These are phyloP conservation scores for Hippoglossus stenolepis DNA, from an alignment of 2,113 vertebrate species.

Conservation along the genomic window DNA sequence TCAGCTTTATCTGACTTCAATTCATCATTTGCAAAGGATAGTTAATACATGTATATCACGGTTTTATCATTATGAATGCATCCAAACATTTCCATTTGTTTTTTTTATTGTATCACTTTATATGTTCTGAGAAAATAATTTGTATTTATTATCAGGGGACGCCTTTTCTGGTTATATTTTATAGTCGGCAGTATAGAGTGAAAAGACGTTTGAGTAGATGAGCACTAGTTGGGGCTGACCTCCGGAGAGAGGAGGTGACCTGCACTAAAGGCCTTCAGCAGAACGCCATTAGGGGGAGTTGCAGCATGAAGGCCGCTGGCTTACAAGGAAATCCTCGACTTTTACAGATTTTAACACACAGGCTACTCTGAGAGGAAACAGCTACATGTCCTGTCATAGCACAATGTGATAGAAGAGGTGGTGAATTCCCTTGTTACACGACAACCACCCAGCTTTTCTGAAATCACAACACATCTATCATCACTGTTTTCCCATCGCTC, in stretches of 20 bases:
- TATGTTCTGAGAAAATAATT: too few relatives aligned
- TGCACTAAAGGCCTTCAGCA: not conserved
- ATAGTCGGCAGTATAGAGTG: not conserved
- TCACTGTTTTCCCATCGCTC: not conserved
- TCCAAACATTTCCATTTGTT: too few relatives aligned
- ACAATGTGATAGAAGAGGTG: not conserved
- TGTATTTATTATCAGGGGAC: too few relatives aligned
- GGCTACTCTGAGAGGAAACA: not conserved
- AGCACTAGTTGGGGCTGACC: not conserved
- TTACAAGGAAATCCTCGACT: too few relatives aligned
- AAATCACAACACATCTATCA: constrained; percentile 15
- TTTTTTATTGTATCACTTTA: too few relatives aligned
- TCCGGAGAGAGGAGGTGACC: not conserved
- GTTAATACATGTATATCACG: not conserved
- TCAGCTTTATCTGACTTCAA: not conserved
- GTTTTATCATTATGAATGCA: too few relatives aligned
- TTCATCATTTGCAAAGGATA: not conserved
- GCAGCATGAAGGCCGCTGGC: not conserved
- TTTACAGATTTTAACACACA: not conserved
- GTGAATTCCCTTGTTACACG: not conserved
- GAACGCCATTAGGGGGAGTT: not conserved
- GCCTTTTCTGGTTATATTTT: too few relatives aligned
- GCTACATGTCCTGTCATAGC: not conserved
- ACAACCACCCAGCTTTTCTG: not conserved
- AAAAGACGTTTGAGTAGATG: not conserved